These are phyloP conservation scores for Netelia melanura DNA, from an alignment of 2,888 invertebrate species.

Conservation along the genomic window DNA sequence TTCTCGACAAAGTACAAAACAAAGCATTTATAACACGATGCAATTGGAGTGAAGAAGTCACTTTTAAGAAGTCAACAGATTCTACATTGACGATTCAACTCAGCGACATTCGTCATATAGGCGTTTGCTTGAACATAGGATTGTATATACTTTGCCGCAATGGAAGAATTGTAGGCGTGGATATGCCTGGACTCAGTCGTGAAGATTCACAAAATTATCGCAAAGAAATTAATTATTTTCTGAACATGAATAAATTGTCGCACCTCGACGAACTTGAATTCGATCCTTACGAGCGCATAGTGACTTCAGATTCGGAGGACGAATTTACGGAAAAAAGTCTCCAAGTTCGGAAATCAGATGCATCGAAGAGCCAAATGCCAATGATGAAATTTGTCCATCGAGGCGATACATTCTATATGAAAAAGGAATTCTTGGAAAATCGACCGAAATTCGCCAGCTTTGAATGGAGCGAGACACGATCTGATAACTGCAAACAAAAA, in stretches of 20 bases:
- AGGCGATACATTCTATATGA: conserved; percentile 14
- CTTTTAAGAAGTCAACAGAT: conserved; percentile 55
- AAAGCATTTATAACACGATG: conserved; percentile 71
- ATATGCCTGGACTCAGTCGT: conserved; percentile 71
- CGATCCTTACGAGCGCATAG: conserved; percentile 63
- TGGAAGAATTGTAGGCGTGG: conserved; percentile 72
- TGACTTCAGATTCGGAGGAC: conserved; percentile 68
- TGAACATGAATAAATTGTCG: conserved; percentile 65
- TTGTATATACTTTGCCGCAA: conserved; percentile 73
- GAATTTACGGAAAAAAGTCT: conserved; percentile 27
- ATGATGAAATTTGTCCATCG: conserved; percentile 13
- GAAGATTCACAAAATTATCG: conserved; percentile 72
- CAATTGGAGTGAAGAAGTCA: conserved; percentile 75
- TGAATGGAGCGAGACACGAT: not conserved
- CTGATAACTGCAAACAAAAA: not conserved
- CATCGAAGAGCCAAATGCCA: not conserved
- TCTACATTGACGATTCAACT: conserved; percentile 69
- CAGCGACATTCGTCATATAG: conserved; percentile 75
- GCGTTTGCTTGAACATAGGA: conserved; percentile 73
- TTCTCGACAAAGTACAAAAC: conserved; percentile 73
- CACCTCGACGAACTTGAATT: conserved; percentile 58
- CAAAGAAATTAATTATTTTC: conserved; percentile 72
- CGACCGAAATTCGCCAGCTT: not conserved
- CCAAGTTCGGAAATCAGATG: not conserved
- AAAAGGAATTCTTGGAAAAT: not conserved